A percentile compares a stretch with the other conserved stretches of the same genome.
Conservation (phyloP, 1,140 invertebrate species). For the Maniola jurtina region DNA sequence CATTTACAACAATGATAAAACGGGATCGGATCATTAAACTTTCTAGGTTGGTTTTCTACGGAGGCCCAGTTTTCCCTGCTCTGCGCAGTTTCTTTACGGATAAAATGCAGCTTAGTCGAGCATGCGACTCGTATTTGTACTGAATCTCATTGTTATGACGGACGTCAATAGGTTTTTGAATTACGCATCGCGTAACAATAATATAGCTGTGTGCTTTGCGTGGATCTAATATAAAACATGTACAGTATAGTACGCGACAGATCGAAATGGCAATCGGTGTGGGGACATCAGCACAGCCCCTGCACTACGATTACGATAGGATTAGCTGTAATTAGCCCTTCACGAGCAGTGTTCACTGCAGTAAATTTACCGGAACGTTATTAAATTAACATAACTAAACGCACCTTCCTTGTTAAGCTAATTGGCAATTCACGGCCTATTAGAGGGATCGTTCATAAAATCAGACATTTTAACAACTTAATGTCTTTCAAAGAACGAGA, state of each 20-base stretch:
- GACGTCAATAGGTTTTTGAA: not conserved
- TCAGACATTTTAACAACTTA: not conserved
- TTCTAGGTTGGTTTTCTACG: constrained; percentile 37
- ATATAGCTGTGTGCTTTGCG: not conserved
- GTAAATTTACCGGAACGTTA: not conserved
- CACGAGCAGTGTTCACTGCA: not conserved
- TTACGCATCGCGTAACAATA: constrained; percentile 6
- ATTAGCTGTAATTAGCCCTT: not conserved
- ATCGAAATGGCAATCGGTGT: no score
- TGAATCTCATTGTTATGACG: constrained; percentile 15
- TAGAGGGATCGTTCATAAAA: not conserved
- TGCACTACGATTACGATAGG: no score
- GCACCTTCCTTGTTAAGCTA: constrained; percentile 10
- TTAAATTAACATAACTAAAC: constrained; percentile 7
- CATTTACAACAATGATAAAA: constrained; percentile 32
- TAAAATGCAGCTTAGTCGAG: constrained; percentile 17
- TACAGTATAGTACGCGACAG: no score
- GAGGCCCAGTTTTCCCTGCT: constrained; percentile 28
- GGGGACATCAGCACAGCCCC: no score
- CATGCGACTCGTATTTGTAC: constrained; percentile 2
- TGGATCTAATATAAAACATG: not conserved
- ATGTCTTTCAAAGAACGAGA: not conserved
- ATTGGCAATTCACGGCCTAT: constrained; percentile 2
- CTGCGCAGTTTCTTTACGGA: constrained; percentile 9
- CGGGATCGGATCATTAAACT: constrained; percentile 35